Conservation (phyloP, 2,113 vertebrate species). For the Pampusana beccarii region DNA sequence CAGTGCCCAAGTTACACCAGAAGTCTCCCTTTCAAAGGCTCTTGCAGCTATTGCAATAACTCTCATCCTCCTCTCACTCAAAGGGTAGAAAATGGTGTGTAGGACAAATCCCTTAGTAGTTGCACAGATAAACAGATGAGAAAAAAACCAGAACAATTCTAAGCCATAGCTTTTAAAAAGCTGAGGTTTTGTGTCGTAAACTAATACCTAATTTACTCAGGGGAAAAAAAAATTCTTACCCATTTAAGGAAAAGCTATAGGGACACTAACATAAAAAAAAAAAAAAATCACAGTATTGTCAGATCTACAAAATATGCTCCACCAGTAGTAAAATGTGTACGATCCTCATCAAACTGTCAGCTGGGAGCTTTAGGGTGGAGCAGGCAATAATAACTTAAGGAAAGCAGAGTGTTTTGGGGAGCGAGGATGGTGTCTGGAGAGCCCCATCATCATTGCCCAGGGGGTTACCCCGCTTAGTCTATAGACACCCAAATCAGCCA, state of each 20-base stretch:
- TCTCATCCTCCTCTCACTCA: not conserved
- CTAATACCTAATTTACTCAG: not conserved
- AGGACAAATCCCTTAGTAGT: not conserved
- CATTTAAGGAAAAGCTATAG: not conserved
- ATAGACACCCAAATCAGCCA: not conserved
- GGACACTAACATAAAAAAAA: not conserved
- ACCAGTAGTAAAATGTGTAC: not conserved
- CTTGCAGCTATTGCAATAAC: not conserved
- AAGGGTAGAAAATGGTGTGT: not conserved
- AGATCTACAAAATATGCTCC: not conserved
- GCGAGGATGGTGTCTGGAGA: not conserved
- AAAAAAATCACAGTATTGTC: not conserved
- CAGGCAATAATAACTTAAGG: not conserved
- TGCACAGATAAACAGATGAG: not conserved
- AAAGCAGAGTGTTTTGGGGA: not conserved
- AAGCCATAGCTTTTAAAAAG: not conserved
- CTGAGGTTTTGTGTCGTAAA: not conserved
- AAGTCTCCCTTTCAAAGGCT: not conserved
- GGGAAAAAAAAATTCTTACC: not conserved
- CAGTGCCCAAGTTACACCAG: not conserved
- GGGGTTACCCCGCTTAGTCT: not conserved
- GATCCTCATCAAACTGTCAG: not conserved
- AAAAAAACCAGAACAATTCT: not conserved
- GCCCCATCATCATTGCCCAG: fast-evolving
- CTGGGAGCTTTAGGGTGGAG: not conserved